Conservation (phyloP, 1,140 invertebrate species). For the Bombyx mandarina region DNA sequence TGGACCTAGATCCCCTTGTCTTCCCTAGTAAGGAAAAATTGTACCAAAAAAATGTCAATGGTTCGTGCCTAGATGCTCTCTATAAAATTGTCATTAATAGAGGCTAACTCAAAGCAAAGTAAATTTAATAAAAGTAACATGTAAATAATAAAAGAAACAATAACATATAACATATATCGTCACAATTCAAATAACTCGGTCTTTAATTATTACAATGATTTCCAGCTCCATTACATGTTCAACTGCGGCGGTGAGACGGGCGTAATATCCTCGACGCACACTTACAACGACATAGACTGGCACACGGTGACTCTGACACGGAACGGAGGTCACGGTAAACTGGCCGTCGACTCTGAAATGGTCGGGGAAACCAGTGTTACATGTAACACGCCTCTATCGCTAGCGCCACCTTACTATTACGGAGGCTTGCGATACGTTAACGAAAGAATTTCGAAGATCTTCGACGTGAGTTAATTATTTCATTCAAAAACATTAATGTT, state of each 20-base stretch:
- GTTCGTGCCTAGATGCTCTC: no score
- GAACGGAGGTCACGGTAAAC: conserved; percentile 71
- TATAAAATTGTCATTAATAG: no score
- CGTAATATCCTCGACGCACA: conserved; percentile 68
- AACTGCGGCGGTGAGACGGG: conserved; percentile 79
- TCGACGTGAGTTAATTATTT: conserved; percentile 25
- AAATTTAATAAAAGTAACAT: no score
- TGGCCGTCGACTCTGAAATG: conserved; percentile 79
- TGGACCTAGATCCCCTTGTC: no score
- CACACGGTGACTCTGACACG: conserved; percentile 81
- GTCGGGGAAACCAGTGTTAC: conserved; percentile 70
- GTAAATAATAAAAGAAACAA: no score
- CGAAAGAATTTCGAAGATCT: conserved; percentile 24
- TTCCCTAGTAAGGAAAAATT: no score
- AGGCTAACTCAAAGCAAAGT: no score
- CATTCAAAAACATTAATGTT: no score
- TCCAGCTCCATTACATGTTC: conserved; percentile 43
- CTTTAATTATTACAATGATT: background rate
- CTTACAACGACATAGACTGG: conserved; percentile 90
- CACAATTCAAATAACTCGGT: no score
- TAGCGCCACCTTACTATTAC: conserved; percentile 83
- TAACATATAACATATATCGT: no score
- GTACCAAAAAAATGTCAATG: no score
- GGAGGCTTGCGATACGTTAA: conserved; percentile 75
- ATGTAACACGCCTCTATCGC: conserved; percentile 73